Conservation (phyloP, 2,888 invertebrate genomes). For the Nebria salina region DNA sequence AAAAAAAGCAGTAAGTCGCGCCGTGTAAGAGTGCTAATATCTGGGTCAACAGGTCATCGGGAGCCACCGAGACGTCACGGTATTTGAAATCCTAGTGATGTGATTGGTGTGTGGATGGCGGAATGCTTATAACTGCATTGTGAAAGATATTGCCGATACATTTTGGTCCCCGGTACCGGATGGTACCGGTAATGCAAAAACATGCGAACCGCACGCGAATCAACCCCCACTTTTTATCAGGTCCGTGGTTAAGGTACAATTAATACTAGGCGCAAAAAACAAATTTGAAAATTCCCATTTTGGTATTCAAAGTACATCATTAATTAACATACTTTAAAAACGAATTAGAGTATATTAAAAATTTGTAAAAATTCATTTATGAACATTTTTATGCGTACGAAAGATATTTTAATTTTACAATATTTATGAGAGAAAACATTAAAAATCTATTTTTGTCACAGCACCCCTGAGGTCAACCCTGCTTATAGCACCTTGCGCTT, state of each 20-base stretch:
- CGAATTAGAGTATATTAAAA: no score
- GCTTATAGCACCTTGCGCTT: background rate
- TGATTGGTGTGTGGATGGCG: slow-evolving; percentile 36
- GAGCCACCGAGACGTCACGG: slow-evolving; percentile 51
- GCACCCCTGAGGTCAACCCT: background rate
- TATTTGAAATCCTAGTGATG: slow-evolving; percentile 24
- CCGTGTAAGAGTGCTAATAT: slow-evolving; percentile 27
- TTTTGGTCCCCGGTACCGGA: slow-evolving; percentile 17
- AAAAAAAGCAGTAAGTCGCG: background rate
- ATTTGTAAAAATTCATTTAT: no score
- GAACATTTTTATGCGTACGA: no score
- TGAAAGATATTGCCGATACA: slow-evolving; percentile 22
- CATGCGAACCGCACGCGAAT: slow-evolving; percentile 14
- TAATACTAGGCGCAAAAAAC: background rate
- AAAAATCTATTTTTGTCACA: background rate
- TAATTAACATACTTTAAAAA: no score
- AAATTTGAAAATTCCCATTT: background rate
- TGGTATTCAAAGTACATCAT: background rate
- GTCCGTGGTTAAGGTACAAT: background rate
- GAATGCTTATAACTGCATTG: slow-evolving; percentile 33
- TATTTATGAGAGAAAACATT: background rate
- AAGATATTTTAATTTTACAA: no score
- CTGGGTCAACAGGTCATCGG: slow-evolving; percentile 52
- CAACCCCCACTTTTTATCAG: background rate
- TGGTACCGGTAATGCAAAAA: slow-evolving; percentile 34